These are phyloP conservation scores for Microctonus aethiopoides DNA, from an alignment of 2,888 invertebrate species.

Conservation along the genomic window DNA sequence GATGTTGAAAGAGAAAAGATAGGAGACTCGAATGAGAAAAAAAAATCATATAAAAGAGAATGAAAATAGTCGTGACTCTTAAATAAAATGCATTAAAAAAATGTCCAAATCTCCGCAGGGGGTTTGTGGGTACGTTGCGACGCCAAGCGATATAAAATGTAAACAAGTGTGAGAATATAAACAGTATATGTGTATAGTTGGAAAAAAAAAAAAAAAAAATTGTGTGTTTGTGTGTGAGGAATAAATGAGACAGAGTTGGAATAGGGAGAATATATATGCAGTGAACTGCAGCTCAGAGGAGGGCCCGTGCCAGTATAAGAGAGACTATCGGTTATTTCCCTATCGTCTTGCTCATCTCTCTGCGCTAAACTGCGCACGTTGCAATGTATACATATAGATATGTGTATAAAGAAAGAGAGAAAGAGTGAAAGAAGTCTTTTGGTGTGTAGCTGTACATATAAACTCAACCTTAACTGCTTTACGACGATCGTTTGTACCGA, in stretches of 20 bases:
- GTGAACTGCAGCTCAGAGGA: constrained; percentile 27
- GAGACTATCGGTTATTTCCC: constrained; percentile 62
- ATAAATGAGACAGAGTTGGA: constrained; percentile 14
- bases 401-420: constrained; percentile 15
- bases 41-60: constrained; percentile 28
- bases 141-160: constrained; percentile 38
- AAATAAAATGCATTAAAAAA: constrained; percentile 25
- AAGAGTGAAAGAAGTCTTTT: constrained; percentile 21
- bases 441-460: constrained; percentile 36
- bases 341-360: constrained; percentile 59
- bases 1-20: constrained; percentile 32
- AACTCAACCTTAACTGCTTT: constrained; percentile 64
- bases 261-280: neutral
- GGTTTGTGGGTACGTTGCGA: constrained; percentile 50
- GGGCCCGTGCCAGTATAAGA: constrained; percentile 41
- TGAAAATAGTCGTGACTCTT: constrained; percentile 36
- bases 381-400: constrained; percentile 19
- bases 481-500: constrained; percentile 68
- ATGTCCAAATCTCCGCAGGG: constrained; percentile 50
- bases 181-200: neutral
- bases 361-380: constrained; percentile 38
- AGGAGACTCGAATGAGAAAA: no score
- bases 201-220: no score
- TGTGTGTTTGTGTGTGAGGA: constrained; percentile 21
- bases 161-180: constrained; percentile 14